phyloP scores from a whole-genome alignment of 2,797 vertebrate species.

The Ceryle rudis region DNA sequence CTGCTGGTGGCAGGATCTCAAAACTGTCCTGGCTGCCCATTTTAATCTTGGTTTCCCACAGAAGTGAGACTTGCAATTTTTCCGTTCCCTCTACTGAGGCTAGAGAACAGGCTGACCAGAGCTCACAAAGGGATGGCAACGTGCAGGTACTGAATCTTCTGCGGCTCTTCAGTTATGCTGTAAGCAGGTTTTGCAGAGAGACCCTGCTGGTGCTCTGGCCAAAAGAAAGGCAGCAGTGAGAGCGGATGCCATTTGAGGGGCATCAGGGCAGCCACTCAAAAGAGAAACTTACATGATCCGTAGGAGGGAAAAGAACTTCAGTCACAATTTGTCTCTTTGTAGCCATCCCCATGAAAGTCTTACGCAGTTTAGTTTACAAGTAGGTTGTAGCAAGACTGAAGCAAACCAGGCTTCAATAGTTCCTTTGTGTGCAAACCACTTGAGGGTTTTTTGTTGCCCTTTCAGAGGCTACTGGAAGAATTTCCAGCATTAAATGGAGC shows the following conservation, averaged over 20 bases:
- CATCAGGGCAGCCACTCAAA: neutral
- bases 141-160: neutral
- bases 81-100: neutral
- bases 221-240: neutral
- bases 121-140: neutral
- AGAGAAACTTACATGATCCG: rapidly evolving
- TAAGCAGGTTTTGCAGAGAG: neutral
- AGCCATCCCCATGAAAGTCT: neutral
- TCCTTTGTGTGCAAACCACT: neutral
- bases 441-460: neutral
- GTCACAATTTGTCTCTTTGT: neutral
- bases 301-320: neutral
- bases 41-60: neutral
- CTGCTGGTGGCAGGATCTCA: neutral
- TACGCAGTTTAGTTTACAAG: neutral
- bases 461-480: neutral
- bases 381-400: neutral
- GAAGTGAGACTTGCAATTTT: neutral
- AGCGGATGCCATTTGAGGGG: neutral
- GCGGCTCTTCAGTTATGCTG: neutral
- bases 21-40: neutral
- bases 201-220: neutral
- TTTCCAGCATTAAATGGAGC: neutral
- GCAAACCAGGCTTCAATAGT: neutral
- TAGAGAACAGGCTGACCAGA: neutral